These are phyloP conservation scores for Xylota segnis DNA, from an alignment of 2,888 invertebrate species.

Conservation along the genomic window DNA sequence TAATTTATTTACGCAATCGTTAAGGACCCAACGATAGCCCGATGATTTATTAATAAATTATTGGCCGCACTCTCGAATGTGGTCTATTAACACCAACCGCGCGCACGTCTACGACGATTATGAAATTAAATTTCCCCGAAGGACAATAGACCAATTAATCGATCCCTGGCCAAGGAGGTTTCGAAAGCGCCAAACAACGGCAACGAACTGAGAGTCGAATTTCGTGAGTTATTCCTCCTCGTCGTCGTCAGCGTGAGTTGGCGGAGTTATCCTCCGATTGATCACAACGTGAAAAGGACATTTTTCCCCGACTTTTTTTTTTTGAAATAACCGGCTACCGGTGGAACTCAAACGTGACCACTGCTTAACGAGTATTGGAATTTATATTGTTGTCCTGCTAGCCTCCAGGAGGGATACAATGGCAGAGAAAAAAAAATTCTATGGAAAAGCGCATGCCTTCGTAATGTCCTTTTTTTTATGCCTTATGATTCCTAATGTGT, in stretches of 20 bases:
- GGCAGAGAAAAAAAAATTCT: constrained; percentile 9
- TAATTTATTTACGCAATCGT: constrained; percentile 29
- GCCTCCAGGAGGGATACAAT: constrained; percentile 45
- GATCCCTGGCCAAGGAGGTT: neutral
- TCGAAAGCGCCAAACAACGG: constrained; percentile 3
- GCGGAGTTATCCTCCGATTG: neutral
- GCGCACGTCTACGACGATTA: neutral
- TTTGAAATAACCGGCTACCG: constrained; percentile 6
- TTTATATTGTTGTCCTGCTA: constrained; percentile 44
- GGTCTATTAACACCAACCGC: no score
- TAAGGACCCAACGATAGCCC: neutral
- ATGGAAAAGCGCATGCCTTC: constrained; percentile 69
- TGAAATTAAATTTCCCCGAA: constrained; percentile 3
- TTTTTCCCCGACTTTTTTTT: neutral
- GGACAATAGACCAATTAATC: constrained; percentile 28
- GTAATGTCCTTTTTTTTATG: constrained; percentile 63
- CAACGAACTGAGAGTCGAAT: constrained; percentile 3
- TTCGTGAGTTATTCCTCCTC: neutral
- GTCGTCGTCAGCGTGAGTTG: neutral
- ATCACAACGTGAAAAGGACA: neutral
- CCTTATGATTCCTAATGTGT: constrained; percentile 41
- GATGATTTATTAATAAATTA: constrained; percentile 8
- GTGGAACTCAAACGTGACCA: constrained; percentile 49
- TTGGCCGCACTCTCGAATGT: neutral
- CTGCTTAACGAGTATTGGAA: constrained; percentile 35